Base-by-base conservation (phyloP, 2,888 invertebrate genomes). In the Caenorhabditis panamensis region DNA sequence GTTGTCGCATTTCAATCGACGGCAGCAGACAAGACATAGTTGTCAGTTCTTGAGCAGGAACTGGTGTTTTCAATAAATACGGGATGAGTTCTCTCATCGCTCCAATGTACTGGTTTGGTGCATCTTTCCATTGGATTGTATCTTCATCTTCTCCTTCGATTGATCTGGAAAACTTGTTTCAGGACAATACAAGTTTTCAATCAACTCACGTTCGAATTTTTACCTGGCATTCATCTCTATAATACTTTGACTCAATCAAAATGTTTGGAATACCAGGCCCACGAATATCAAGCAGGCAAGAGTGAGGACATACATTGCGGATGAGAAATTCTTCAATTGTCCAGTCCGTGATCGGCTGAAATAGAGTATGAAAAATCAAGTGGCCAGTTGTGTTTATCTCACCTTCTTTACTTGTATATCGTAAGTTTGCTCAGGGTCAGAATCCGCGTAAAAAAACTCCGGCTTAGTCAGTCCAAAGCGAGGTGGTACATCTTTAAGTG, bases 201-300 rank as follows among this genome's bases (percentile, higher is more conserved):
- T 36, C 6, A 36, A 47, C 47, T 47, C 18, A 47, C 47, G 47
- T 47, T 18, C 20, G 47, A 47, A 47, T 47, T 18, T 47, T 47
- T 3, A 47, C 47, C 18, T 20, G n/a, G 18, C 20, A 3, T 3
- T n/a, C 18, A 5, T n/a, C 5, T 5, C 18, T 20, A 11, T 47
- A 47, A 47, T 9, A 47, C 20, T 47, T 47, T 47, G 47, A 47
- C 18, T 47, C 47, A 47, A 47, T 18, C 20, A 47, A 18, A 1
- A 47, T 18, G 20, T 47, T 47, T 47, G 47, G 47, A 2, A 47
- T n/a, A 5, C 9, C 47, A 3, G 47, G 47, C 1, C 47, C 47
- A 47, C 47, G 47, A 2, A 47, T 47, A 18, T 47, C 47, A 3
- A 47, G 47, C 11, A 47, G 20, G 18, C 47, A 47, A 4, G 47